These are phyloP conservation scores for Progne subis DNA, from an alignment of 2,113 vertebrate species.

Conservation along the genomic window DNA sequence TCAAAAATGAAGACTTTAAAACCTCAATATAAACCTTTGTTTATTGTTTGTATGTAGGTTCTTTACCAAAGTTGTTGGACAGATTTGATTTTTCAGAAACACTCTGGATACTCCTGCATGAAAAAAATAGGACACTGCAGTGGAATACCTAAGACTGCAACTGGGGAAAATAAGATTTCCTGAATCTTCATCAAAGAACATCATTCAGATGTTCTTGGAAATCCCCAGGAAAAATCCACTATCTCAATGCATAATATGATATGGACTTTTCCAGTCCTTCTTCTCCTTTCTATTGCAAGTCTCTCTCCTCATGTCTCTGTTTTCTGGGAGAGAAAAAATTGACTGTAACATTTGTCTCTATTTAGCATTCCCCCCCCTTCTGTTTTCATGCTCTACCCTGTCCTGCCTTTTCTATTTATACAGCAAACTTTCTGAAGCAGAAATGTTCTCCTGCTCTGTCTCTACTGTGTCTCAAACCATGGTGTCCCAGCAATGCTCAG, in stretches of 20 bases:
- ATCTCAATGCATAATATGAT: background rate
- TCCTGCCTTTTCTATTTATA: background rate
- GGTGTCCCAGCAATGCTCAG: background rate
- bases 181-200: background rate
- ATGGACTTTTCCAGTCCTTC: background rate
- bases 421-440: background rate
- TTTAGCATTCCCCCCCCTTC: accelerated
- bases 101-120: background rate
- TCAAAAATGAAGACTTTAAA: background rate
- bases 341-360: background rate
- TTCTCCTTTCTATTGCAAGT: background rate
- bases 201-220: background rate
- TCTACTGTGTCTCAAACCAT: background rate
- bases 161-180: background rate
- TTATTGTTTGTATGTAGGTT: background rate
- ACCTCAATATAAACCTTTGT: background rate
- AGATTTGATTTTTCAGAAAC: background rate
- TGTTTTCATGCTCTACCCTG: background rate
- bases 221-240: background rate
- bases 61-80: background rate
- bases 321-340: background rate
- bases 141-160: background rate
- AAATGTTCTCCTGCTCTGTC: background rate
- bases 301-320: background rate
- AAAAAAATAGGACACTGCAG: background rate